These are phyloP conservation scores for Neogale vison DNA, from an alignment of 2,113 vertebrate genomes.

Conservation along the genomic window DNA sequence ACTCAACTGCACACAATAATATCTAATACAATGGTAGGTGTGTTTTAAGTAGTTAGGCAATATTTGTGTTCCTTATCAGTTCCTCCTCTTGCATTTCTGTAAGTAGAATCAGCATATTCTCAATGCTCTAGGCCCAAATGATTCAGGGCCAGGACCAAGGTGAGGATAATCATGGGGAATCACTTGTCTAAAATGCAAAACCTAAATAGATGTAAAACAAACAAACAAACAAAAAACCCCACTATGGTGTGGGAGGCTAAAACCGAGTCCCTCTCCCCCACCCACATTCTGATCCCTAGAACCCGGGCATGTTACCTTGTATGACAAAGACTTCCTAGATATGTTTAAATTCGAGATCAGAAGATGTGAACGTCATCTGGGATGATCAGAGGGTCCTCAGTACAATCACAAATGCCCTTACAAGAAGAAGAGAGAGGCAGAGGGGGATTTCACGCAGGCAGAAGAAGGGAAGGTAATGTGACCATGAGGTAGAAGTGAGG, in stretches of 20 bases:
- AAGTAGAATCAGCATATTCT: neutral
- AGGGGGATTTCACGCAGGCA: neutral
- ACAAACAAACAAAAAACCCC: neutral
- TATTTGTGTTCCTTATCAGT: neutral
- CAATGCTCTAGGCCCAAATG: neutral
- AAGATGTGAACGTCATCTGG: neutral
- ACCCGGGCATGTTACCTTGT: neutral
- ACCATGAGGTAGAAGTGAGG: neutral
- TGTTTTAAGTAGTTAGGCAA: constrained; percentile 25
- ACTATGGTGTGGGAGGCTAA: neutral
- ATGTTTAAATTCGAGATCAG: neutral
- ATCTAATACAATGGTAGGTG: neutral
- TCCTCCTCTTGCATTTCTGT: neutral
- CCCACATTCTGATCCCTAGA: neutral
- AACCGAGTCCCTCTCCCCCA: neutral
- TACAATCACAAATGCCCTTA: neutral
- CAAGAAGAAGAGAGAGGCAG: neutral
- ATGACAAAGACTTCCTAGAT: neutral
- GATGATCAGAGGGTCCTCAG: neutral
- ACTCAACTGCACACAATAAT: neutral
- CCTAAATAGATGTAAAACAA: neutral
- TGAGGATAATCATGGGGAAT: neutral
- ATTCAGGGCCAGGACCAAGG: neutral
- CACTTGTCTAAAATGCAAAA: neutral
- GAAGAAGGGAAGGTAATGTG: neutral